Evolutionary conservation across 2,113 vertebrate genomes (phyloP).

Genomic region (Pithys albifrons): DNA sequence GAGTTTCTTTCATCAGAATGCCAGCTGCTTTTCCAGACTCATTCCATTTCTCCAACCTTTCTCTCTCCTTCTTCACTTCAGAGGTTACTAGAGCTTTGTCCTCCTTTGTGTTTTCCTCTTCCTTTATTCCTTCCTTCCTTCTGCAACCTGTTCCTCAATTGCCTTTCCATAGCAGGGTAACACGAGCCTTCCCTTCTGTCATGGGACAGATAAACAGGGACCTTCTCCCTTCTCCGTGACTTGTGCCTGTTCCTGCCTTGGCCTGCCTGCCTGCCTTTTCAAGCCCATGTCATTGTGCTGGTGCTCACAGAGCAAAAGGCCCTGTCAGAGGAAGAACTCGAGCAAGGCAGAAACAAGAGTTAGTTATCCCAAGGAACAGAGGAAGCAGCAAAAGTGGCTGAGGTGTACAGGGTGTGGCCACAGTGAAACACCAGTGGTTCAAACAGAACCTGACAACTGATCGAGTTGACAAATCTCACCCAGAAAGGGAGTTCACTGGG

Average conservation of each 20-base stretch:
- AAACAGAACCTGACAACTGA: background rate
- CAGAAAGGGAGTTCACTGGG: background rate
- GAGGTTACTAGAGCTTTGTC: background rate
- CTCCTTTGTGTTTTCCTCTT: background rate
- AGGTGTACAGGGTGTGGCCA: background rate
- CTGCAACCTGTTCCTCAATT: background rate
- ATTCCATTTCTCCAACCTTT: background rate
- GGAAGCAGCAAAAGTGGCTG: background rate
- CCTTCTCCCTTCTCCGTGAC: background rate
- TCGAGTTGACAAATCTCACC: background rate
- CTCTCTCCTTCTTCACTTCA: background rate
- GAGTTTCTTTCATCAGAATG: background rate
- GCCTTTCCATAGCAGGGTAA: background rate
- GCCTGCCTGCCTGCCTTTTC: background rate
- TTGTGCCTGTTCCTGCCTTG: background rate
- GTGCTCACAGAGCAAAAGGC: background rate
- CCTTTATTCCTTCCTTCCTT: background rate
- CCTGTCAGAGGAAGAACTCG: background rate
- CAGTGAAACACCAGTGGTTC: background rate
- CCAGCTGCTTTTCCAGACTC: background rate
- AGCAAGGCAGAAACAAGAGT: background rate
- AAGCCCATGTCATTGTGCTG: background rate
- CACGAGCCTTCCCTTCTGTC: background rate
- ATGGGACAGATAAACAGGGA: background rate
- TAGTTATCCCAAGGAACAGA: background rate